Evolutionary conservation across 2,797 vertebrate genomes (phyloP).

Genomic region (Valencia hispanica): DNA sequence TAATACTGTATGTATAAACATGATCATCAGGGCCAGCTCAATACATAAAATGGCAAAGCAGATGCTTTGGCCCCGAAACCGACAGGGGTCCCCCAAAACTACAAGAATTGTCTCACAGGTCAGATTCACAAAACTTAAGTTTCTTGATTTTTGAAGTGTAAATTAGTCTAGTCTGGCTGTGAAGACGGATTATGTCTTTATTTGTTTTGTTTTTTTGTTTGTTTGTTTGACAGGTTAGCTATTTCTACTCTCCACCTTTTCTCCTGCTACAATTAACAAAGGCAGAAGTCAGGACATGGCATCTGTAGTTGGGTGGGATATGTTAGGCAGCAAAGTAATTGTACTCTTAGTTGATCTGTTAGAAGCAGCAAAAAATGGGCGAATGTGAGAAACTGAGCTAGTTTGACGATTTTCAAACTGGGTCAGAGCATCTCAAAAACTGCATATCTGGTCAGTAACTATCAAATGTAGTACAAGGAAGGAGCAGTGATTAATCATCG

Average conservation of each 20-base stretch:
- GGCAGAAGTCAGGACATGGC: not conserved
- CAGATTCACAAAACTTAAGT: not conserved
- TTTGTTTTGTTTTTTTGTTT: not conserved
- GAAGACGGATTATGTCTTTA: too few relatives aligned
- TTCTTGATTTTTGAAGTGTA: not conserved
- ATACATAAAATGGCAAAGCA: not conserved
- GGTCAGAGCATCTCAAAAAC: not conserved
- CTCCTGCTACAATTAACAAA: not conserved
- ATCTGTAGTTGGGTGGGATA: not conserved
- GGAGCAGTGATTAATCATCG: not conserved
- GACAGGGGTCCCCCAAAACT: not conserved
- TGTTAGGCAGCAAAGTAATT: not conserved
- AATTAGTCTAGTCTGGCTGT: not conserved
- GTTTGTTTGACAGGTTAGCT: not conserved
- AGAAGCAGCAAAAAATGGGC: not conserved
- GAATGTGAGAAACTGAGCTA: not conserved
- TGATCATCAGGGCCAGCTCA: not conserved
- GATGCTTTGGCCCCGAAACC: not conserved
- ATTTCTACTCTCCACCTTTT: not conserved
- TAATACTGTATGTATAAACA: constrained; percentile 1
- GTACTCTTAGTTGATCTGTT: not conserved
- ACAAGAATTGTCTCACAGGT: not conserved
- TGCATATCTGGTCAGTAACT: not conserved
- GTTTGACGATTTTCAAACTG: not conserved
- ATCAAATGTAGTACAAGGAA: not conserved